Evolutionary conservation across 1,140 invertebrate species (phyloP), one percentile per base, ranked within the genome.

Genomic region (Drosophila takahashii): DNA sequence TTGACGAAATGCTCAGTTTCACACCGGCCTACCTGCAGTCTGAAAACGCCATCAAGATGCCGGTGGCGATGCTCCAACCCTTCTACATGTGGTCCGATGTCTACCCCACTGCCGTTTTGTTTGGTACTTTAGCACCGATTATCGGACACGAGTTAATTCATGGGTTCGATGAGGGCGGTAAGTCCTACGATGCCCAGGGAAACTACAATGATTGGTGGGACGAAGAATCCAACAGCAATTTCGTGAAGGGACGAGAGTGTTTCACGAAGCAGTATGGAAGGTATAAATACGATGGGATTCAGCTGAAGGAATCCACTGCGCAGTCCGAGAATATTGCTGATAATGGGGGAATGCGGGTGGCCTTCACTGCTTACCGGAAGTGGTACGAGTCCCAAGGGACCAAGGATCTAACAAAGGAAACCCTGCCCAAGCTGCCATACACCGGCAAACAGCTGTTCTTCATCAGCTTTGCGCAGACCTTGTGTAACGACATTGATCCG

Each of bases 141-240:
- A 95, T 96, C 67, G 95, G 95, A 0, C 95, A 96, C 75, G 95
- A 96, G 84, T 93, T 95, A 11, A 95, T 94, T 13, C 95, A 96
- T 64, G 94, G 94, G 0, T 95, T 95, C 71, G 94, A 95, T 56
- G 93, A 94, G 60, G 26, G 34, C 0, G 91, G 98, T 1, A 94
- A 98, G 0, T 96, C 98, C 73, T 99, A 98, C 91, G 98, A 99
- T 92, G 98, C 97, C 84, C 94, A 97, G 54, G 98, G 98, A 3
- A 90, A 86, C 15, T 22, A 45, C 1, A 34, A 57, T 0, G 73
- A 79, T 22, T 92, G 91, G 91, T 92, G 91, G 91, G 86, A 90
- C 41, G 56, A 77, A 4, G 16, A 29, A 13, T 90, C 89, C 1
- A 73, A 69, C 1, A 9, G 4, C 0, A 75, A 66, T 2, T 92